Evolutionary conservation across 1,140 invertebrate species (phyloP).

Genomic region (Nebria ingens): DNA sequence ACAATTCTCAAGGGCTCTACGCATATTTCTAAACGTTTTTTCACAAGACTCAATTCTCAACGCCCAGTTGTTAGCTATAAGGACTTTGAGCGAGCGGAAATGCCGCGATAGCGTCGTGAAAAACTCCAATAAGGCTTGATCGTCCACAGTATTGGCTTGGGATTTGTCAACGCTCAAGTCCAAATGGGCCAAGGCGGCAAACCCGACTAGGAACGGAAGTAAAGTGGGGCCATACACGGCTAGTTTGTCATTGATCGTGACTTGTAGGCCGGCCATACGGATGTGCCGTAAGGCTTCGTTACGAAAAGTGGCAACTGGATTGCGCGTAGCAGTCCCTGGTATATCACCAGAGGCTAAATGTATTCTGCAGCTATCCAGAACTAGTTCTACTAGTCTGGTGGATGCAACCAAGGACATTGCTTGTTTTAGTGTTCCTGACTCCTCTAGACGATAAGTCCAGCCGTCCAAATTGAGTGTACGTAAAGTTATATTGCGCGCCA

Average conservation of each 20-base stretch:
- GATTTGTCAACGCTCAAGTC: constrained; percentile 26
- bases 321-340: background rate
- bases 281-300: constrained; percentile 38
- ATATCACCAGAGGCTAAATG: constrained; percentile 32
- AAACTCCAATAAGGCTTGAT: background rate
- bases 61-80: background rate
- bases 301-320: constrained; percentile 25
- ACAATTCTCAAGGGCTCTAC: constrained; percentile 10
- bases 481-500: constrained; percentile 40
- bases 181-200: constrained; percentile 39
- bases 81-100: background rate
- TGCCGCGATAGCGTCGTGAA: background rate
- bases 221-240: constrained; percentile 40
- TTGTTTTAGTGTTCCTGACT: constrained; percentile 35
- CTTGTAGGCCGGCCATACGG: constrained; percentile 40
- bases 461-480: constrained; percentile 42
- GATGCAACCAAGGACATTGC: constrained; percentile 35
- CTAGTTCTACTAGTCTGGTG: constrained; percentile 37
- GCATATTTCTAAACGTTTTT: background rate
- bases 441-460: constrained; percentile 45
- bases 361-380: constrained; percentile 36
- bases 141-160: background rate
- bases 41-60: background rate
- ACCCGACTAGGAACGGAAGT: constrained; percentile 38
- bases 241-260: constrained; percentile 38